Conservation (phyloP, 2,113 vertebrate genomes). For the Myocastor coypus region DNA sequence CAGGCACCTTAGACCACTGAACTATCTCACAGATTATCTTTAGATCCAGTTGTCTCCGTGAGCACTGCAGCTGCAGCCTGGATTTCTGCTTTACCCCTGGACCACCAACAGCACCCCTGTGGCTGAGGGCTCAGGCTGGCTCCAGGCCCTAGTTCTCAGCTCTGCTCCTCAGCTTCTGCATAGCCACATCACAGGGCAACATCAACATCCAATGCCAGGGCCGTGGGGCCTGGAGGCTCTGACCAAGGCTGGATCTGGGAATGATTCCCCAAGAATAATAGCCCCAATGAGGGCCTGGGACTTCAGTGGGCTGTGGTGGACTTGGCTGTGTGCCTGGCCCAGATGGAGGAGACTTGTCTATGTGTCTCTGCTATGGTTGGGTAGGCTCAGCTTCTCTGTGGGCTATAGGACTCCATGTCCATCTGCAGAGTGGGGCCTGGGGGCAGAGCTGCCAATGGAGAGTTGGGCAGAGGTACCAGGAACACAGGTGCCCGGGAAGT, state of each 20-base stretch:
- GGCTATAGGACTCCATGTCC: background rate
- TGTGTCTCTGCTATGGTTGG: background rate
- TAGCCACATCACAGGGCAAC: background rate
- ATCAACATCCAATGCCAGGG: background rate
- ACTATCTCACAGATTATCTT: background rate
- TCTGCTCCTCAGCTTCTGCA: background rate
- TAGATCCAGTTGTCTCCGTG: background rate
- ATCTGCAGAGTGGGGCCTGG: background rate
- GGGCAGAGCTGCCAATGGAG: background rate
- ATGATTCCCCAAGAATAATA: background rate
- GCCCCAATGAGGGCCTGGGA: background rate
- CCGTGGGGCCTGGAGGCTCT: background rate
- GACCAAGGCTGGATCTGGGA: no score
- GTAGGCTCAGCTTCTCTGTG: no score
- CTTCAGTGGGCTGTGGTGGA: background rate
- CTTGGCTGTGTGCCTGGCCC: background rate
- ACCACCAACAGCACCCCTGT: background rate
- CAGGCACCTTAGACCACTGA: no score
- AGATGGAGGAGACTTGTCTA: background rate
- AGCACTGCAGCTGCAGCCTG: background rate
- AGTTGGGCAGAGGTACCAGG: background rate
- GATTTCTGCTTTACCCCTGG: background rate
- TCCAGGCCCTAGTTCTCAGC: background rate
- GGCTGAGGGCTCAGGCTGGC: background rate
- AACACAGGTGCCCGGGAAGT: background rate